Evolutionary conservation across 2,113 vertebrate species (phyloP).

Genomic region (Pseudorasbora parva): DNA sequence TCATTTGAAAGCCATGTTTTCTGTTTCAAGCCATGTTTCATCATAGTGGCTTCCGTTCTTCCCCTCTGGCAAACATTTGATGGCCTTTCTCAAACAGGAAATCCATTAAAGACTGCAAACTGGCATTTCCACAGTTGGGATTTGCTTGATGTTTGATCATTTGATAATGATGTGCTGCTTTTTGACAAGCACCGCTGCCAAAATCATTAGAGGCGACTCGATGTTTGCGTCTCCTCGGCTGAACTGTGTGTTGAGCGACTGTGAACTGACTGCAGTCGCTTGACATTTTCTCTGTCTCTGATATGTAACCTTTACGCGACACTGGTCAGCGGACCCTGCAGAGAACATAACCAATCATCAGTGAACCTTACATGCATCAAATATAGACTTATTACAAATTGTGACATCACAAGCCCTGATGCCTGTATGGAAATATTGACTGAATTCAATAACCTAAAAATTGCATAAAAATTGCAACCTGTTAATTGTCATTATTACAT

Average conservation of each 20-base stretch:
- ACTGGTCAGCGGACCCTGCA: slow-evolving; percentile 52
- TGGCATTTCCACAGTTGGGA: slow-evolving; percentile 31
- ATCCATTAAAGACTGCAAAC: slow-evolving; percentile 27
- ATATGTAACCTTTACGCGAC: slow-evolving; percentile 70
- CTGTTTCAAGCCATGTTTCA: not conserved
- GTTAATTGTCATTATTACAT: not conserved
- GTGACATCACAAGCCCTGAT: not conserved
- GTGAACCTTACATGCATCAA: not conserved
- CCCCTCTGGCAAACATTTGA: slow-evolving; percentile 40
- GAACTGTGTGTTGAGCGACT: not conserved
- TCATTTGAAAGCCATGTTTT: not conserved
- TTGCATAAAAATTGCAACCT: not conserved
- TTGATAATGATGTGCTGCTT: slow-evolving; percentile 19
- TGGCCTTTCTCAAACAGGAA: slow-evolving; percentile 21
- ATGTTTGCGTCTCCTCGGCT: not conserved
- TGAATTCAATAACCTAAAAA: not conserved
- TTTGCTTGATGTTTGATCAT: slow-evolving; percentile 27
- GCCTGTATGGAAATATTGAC: not conserved
- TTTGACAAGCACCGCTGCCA: not conserved
- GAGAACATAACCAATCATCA: slow-evolving; percentile 61
- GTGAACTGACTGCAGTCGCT: not conserved
- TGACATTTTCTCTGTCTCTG: slow-evolving; percentile 60
- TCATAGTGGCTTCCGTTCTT: slow-evolving; percentile 10
- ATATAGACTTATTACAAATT: not conserved
- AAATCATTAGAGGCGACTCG: slow-evolving; percentile 6